These are phyloP conservation scores for Drosophila ironensis DNA, from an alignment of 1,140 invertebrate genomes.

Conservation along the genomic window DNA sequence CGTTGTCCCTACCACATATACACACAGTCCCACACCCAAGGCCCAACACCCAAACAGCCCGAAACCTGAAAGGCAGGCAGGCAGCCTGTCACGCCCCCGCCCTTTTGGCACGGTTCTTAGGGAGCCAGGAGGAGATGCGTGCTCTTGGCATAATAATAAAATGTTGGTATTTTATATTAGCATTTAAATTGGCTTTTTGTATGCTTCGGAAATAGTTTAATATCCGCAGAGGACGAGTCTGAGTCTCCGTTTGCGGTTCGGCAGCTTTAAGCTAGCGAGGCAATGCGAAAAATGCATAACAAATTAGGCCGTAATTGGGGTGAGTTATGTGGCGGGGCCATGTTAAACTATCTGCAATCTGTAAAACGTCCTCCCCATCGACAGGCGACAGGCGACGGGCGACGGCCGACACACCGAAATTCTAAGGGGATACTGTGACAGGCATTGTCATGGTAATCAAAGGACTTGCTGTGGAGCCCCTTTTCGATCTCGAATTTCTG, in stretches of 20 bases:
- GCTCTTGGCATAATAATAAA: constrained; percentile 79
- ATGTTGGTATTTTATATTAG: constrained; percentile 82
- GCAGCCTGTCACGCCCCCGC: not conserved
- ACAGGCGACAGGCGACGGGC: constrained; percentile 9
- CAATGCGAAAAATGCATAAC: constrained; percentile 55
- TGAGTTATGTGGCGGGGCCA: constrained; percentile 42
- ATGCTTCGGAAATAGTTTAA: constrained; percentile 79
- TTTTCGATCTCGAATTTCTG: constrained; percentile 30
- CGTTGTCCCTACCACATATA: constrained; percentile 27
- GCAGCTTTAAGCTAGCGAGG: constrained; percentile 59
- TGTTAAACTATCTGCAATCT: constrained; percentile 43
- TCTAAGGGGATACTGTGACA: constrained; percentile 2
- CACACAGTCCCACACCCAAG: not conserved
- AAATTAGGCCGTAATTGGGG: constrained; percentile 65
- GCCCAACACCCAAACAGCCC: not conserved
- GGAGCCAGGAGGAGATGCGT: constrained; percentile 41
- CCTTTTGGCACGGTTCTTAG: not conserved
- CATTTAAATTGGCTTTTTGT: constrained; percentile 81
- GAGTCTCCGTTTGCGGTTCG: constrained; percentile 25
- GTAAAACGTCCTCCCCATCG: constrained; percentile 56
- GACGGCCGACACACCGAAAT: constrained; percentile 8
- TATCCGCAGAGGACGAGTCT: constrained; percentile 56
- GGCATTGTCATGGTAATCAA: constrained; percentile 70
- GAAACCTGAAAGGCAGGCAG: not conserved
- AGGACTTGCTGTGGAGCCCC: constrained; percentile 31